Evolutionary conservation across 2,888 invertebrate species (phyloP).

Genomic region (Fragum whitleyi): DNA sequence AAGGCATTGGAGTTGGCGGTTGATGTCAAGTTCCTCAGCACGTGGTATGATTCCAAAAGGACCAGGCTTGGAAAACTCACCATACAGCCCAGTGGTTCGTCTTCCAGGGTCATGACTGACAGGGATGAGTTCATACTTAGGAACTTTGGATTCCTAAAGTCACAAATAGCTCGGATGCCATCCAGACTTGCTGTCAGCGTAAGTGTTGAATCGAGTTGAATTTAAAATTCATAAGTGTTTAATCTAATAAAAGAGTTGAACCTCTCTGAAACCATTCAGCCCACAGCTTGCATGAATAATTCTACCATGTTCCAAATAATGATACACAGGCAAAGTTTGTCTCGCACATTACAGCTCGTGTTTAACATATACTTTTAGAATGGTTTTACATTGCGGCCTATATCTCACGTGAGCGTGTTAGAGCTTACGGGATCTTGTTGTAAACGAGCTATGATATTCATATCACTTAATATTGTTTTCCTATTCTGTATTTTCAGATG

Average conservation of each 20-base stretch:
- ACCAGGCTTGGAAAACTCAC: slow-evolving; percentile 26
- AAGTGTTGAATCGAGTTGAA: slow-evolving; percentile 23
- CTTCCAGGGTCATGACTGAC: slow-evolving; percentile 9
- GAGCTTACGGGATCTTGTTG: neutral
- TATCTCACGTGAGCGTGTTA: neutral
- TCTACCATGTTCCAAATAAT: neutral
- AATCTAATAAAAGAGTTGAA: slow-evolving; percentile 3
- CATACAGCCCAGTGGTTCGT: slow-evolving; percentile 10
- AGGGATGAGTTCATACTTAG: slow-evolving; percentile 15
- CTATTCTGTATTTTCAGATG: slow-evolving; percentile 13
- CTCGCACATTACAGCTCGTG: neutral
- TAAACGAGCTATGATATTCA: neutral
- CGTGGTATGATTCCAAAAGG: slow-evolving; percentile 21
- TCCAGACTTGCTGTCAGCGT: slow-evolving; percentile 22
- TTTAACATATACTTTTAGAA: neutral
- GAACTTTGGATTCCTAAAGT: slow-evolving; percentile 14
- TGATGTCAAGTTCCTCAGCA: slow-evolving; percentile 1
- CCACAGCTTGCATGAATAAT: neutral
- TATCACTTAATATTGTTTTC: neutral
- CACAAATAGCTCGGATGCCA: slow-evolving; percentile 23
- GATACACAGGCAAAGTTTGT: neutral
- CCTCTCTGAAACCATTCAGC: neutral
- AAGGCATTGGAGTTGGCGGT: slow-evolving; percentile 19
- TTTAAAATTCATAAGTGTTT: slow-evolving; percentile 19
- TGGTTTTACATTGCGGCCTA: neutral